Evolutionary conservation across 2,113 vertebrate species (phyloP).

Genomic region (Empidonax traillii): DNA sequence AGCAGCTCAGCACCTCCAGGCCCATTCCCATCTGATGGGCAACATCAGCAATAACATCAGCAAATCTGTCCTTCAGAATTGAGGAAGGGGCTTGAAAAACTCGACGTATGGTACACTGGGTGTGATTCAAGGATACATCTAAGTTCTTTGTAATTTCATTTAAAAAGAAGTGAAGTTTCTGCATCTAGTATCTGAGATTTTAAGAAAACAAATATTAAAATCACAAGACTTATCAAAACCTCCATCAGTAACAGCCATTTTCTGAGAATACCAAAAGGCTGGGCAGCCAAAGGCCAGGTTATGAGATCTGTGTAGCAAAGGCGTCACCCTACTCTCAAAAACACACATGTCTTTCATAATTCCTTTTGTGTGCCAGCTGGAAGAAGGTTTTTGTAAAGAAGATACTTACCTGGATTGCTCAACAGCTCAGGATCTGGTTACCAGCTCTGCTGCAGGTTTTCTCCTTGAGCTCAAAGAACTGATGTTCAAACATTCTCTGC

Average conservation of each 20-base stretch:
- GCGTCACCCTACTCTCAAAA: not conserved
- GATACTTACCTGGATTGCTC: not conserved
- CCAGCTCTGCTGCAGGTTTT: not conserved
- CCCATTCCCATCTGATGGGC: not conserved
- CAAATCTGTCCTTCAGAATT: not conserved
- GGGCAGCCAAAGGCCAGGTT: not conserved
- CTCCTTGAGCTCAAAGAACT: not conserved
- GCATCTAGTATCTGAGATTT: not conserved
- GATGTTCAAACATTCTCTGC: not conserved
- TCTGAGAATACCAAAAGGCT: not conserved
- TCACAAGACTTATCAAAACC: not conserved
- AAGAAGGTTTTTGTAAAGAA: not conserved
- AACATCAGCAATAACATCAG: not conserved
- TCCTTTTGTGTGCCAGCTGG: not conserved
- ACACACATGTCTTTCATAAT: fast-evolving
- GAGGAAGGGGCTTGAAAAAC: not conserved
- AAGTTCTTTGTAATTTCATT: not conserved
- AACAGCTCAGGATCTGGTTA: not conserved
- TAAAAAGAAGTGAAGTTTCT: not conserved
- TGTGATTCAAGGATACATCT: not conserved
- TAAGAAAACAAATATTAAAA: not conserved
- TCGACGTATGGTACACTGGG: fast-evolving
- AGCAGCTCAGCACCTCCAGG: not conserved
- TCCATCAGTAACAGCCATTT: not conserved
- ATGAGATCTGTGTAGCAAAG: not conserved